A percentile compares a stretch with the other conserved stretches of the same genome.
Evolutionary conservation across 2,888 invertebrate genomes (phyloP).

Genomic region (Eumerus sabulonum): DNA sequence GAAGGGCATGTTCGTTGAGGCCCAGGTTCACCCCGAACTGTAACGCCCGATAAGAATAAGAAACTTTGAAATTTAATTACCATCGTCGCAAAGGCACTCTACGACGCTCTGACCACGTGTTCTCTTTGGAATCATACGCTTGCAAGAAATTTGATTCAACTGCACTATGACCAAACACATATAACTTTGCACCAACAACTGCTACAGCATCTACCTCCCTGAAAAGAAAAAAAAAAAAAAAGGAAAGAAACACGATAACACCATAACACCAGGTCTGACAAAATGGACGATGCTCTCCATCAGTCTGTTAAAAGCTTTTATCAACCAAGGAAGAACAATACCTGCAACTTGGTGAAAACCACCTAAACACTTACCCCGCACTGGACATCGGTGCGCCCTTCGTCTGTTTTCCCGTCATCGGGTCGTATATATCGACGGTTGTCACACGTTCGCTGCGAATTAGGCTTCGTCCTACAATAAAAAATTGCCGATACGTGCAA

Average conservation of each 20-base stretch:
- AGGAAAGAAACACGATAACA: too few relatives aligned
- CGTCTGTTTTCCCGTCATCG: constrained; percentile 84
- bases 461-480: constrained; percentile 91
- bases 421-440: constrained; percentile 92
- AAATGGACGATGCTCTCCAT: too few relatives aligned
- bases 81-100: constrained; percentile 90
- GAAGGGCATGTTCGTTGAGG: too few relatives aligned
- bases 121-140: constrained; percentile 87
- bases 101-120: constrained; percentile 87
- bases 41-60: too few relatives aligned
- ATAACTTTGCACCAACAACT: constrained; percentile 87
- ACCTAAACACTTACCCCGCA: constrained; percentile 79
- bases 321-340: too few relatives aligned
- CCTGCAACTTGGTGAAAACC: too few relatives aligned
- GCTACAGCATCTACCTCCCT: constrained; percentile 91
- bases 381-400: constrained; percentile 91
- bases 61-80: constrained; percentile 79
- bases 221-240: too few relatives aligned
- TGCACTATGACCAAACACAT: constrained; percentile 92
- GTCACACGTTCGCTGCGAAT: constrained; percentile 90
- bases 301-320: too few relatives aligned
- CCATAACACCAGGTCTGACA: too few relatives aligned
- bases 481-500: constrained; percentile 88
- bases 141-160: constrained; percentile 91
- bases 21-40: too few relatives aligned